Evolutionary conservation across 1,140 invertebrate species (phyloP).

Genomic region (Aricia agestis): DNA sequence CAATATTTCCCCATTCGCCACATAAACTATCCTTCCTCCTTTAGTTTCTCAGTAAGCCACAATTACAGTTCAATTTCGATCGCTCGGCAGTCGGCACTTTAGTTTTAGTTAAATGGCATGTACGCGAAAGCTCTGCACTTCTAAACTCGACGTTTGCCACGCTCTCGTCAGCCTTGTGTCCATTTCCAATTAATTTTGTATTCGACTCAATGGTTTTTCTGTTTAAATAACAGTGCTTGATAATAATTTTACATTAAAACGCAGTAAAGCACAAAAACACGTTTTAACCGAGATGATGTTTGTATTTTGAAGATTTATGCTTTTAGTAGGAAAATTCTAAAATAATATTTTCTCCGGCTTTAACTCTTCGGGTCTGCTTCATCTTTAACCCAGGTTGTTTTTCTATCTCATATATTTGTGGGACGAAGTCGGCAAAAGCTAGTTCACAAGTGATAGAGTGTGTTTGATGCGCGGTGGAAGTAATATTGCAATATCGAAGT

Average conservation of each 20-base stretch:
- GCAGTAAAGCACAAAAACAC: too few species aligned
- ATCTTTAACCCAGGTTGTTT: background rate
- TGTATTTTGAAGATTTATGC: too few species aligned
- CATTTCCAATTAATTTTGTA: too few species aligned
- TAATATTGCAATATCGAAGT: background rate
- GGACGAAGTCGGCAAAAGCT: background rate
- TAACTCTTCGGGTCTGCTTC: too few species aligned
- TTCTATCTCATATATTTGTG: background rate
- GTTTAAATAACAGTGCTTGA: too few species aligned
- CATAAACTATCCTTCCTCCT: too few species aligned
- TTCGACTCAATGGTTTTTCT: too few species aligned
- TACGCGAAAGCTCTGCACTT: background rate
- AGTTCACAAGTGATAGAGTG: background rate
- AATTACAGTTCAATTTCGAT: background rate
- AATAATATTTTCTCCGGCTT: too few species aligned
- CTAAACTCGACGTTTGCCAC: background rate
- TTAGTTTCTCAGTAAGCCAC: background rate
- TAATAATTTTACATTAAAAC: too few species aligned
- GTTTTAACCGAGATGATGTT: too few species aligned
- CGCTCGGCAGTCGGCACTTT: background rate
- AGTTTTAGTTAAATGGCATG: background rate
- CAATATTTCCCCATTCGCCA: too few species aligned
- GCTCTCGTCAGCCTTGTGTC: background rate
- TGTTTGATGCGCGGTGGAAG: background rate
- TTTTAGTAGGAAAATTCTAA: too few species aligned